Conservation (phyloP, 1,140 invertebrate genomes). For the Drosophila pandora region DNA sequence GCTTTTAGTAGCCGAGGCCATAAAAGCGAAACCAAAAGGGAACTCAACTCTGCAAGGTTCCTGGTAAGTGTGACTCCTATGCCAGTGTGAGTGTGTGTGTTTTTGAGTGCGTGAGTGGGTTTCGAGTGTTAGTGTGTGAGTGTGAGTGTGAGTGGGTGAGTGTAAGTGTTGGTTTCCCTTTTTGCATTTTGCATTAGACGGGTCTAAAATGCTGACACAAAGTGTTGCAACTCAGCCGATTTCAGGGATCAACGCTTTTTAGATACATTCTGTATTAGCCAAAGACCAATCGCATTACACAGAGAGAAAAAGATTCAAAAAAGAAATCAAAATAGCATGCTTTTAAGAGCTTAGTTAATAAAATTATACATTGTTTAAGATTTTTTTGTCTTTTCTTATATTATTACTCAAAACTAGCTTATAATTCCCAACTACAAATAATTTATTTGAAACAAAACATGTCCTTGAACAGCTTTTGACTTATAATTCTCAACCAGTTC, state of each 20-base stretch:
- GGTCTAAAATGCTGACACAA: slow-evolving; percentile 37
- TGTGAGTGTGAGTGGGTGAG: slow-evolving; percentile 1
- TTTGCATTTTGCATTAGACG: slow-evolving; percentile 1
- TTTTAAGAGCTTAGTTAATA: too few species aligned
- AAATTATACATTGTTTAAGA: too few species aligned
- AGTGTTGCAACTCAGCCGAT: slow-evolving; percentile 47
- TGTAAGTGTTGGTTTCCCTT: background rate
- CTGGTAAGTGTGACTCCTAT: slow-evolving; percentile 22
- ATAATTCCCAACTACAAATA: too few species aligned
- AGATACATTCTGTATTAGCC: slow-evolving; percentile 16
- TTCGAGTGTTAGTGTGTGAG: slow-evolving; percentile 1
- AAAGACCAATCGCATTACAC: background rate
- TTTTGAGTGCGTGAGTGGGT: background rate
- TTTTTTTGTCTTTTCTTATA: too few species aligned
- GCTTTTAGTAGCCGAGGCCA: slow-evolving; percentile 67
- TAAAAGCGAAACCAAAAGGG: slow-evolving; percentile 54
- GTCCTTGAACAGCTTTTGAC: too few species aligned
- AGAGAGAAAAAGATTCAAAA: background rate
- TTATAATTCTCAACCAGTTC: too few species aligned
- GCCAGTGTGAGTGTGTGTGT: background rate
- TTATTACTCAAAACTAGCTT: too few species aligned
- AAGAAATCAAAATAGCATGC: too few species aligned
- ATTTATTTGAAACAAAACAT: too few species aligned
- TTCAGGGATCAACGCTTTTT: slow-evolving; percentile 44
- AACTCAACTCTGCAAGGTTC: slow-evolving; percentile 9